These are phyloP conservation scores for Thryonomys swinderianus DNA, from an alignment of 2,113 vertebrate species.

Conservation along the genomic window DNA sequence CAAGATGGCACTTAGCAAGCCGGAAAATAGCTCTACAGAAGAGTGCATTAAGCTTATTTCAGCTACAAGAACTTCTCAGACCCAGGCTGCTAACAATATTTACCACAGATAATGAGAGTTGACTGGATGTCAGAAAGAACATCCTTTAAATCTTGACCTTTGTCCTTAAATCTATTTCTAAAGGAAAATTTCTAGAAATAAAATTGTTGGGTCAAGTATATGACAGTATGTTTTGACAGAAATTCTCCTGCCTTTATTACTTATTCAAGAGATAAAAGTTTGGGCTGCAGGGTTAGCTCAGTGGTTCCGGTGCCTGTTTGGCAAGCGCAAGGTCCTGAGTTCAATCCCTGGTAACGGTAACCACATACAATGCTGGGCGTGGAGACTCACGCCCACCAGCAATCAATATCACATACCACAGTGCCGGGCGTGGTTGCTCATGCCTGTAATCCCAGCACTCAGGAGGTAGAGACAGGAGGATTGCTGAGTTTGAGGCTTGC, in stretches of 20 bases:
- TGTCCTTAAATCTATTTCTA: neutral
- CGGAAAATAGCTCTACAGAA: neutral
- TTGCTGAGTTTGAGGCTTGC: too few species aligned
- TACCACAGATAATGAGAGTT: neutral
- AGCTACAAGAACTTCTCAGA: neutral
- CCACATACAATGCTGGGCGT: too few species aligned
- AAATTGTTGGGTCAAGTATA: constrained; percentile 19
- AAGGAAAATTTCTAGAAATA: constrained; percentile 10
- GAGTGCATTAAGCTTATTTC: neutral
- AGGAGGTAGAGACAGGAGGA: too few species aligned
- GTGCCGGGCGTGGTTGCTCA: too few species aligned
- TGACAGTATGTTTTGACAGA: neutral
- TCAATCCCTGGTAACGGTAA: too few species aligned
- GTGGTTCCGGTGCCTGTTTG: too few species aligned
- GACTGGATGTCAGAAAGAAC: neutral
- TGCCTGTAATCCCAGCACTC: too few species aligned
- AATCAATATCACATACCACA: too few species aligned
- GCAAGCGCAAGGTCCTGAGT: too few species aligned
- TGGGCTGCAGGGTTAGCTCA: too few species aligned
- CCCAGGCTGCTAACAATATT: neutral
- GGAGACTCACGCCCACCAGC: too few species aligned
- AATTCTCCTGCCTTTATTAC: neutral
- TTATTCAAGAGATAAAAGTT: constrained; percentile 35
- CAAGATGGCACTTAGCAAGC: neutral
- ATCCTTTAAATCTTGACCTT: neutral